Conservation (phyloP, 2,888 invertebrate genomes). For the Dexiosoma caninum region DNA sequence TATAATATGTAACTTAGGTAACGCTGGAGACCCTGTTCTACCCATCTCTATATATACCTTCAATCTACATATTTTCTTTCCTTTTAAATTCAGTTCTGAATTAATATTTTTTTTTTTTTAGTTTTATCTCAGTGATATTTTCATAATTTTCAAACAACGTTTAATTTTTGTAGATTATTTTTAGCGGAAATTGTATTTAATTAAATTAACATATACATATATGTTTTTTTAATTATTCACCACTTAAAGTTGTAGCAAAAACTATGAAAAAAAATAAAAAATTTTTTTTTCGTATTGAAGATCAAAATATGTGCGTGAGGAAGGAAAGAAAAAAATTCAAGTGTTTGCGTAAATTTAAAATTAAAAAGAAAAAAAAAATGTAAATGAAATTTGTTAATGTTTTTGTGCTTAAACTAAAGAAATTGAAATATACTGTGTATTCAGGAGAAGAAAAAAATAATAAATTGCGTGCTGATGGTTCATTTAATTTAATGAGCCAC, state of each 20-base stretch:
- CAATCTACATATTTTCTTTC: too few species aligned
- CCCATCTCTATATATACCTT: too few species aligned
- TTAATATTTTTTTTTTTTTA: too few species aligned
- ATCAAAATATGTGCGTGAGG: conserved; percentile 48
- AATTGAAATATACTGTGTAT: conserved; percentile 7
- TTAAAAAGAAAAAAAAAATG: not conserved
- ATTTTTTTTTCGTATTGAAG: not conserved
- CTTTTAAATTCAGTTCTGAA: too few species aligned
- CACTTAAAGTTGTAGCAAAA: not conserved
- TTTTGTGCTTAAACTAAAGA: conserved; percentile 30
- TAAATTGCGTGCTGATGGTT: conserved; percentile 77
- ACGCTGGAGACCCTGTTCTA: too few species aligned
- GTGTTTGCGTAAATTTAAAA: conserved; percentile 60
- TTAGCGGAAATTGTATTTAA: conserved; percentile 61
- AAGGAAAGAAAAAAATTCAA: conserved; percentile 34
- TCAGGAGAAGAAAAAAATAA: conserved; percentile 46
- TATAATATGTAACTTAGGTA: too few species aligned
- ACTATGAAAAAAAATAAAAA: not conserved
- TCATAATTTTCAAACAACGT: not conserved
- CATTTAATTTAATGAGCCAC: conserved; percentile 77
- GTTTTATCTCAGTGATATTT: too few species aligned
- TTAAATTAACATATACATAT: conserved; percentile 55
- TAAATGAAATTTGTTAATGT: conserved; percentile 18
- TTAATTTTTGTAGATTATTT: conserved; percentile 27
- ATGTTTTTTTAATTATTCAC: not conserved